phyloP scores from a whole-genome alignment of 2,797 vertebrate species.

The Sebastes itinus region DNA sequence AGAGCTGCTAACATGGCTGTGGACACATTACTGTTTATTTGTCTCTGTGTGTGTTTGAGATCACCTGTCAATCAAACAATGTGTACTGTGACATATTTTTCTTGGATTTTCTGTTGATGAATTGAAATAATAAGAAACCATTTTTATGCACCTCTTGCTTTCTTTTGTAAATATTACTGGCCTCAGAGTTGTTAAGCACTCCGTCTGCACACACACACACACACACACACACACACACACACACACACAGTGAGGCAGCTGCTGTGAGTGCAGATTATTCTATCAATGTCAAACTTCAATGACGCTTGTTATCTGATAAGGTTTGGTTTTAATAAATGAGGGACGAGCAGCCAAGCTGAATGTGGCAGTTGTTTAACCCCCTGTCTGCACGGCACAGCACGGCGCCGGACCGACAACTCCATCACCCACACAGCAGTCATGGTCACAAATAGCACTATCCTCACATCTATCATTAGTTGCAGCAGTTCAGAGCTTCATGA shows the following conservation, averaged over 20 bases:
- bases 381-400: slow-evolving; percentile 20
- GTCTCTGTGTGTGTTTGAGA: not conserved
- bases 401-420: not conserved
- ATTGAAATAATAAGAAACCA: not conserved
- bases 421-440: slow-evolving; percentile 6
- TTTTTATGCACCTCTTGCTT: not conserved
- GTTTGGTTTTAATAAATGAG: slow-evolving; percentile 74
- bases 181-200: not conserved
- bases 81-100: not conserved
- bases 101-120: not conserved
- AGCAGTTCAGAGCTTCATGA: not conserved
- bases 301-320: slow-evolving; percentile 65
- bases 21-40: no score
- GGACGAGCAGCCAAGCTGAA: slow-evolving; percentile 49
- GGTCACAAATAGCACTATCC: slow-evolving; percentile 7
- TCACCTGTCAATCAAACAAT: not conserved
- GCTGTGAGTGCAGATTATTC: slow-evolving; percentile 59
- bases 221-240: slow-evolving; percentile 3
- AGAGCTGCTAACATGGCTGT: no score
- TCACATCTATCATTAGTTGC: slow-evolving; percentile 9
- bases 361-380: slow-evolving; percentile 67
- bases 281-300: slow-evolving; percentile 73
- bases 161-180: slow-evolving; percentile 15
- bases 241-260: slow-evolving; percentile 28
- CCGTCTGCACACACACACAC: slow-evolving; percentile 6